Conservation (phyloP, 2,797 vertebrate species). For the Brotula barbata region DNA sequence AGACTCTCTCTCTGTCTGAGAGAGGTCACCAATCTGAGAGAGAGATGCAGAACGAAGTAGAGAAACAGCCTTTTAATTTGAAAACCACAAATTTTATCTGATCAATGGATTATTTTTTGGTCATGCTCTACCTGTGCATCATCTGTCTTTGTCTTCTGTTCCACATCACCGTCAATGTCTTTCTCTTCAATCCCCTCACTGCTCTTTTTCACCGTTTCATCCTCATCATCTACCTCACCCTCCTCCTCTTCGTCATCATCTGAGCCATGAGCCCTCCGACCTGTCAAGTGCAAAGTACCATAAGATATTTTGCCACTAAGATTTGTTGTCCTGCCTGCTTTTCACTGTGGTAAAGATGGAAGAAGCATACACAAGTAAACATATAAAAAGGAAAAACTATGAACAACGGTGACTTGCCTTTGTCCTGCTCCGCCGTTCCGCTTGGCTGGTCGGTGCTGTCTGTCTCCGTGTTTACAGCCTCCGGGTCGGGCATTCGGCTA, state of each 20-base stretch:
- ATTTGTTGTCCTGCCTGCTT: too few relatives aligned
- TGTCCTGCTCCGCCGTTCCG: constrained; percentile 54
- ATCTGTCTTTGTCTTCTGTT: constrained; percentile 48
- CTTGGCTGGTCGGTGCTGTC: constrained; percentile 63
- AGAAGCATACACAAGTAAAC: too few relatives aligned
- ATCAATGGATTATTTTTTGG: too few relatives aligned
- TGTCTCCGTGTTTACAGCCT: constrained; percentile 75
- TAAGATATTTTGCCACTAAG: too few relatives aligned
- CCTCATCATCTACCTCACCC: constrained; percentile 84
- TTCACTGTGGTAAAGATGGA: too few relatives aligned
- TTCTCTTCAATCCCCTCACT: constrained; percentile 75
- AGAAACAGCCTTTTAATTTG: too few relatives aligned
- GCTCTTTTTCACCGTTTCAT: constrained; percentile 79
- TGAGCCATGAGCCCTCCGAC: constrained; percentile 44
- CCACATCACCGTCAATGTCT: constrained; percentile 74
- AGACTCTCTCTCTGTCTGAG: constrained; percentile 87
- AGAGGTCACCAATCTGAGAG: constrained; percentile 84
- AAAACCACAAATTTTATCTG: too few relatives aligned
- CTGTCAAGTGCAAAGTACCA: constrained; percentile 45
- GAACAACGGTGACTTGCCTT: constrained; percentile 70
- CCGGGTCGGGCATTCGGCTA: constrained; percentile 85
- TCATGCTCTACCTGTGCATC: constrained; percentile 54
- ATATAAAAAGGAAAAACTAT: too few relatives aligned
- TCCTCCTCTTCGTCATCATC: constrained; percentile 84
- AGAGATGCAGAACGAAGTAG: constrained; percentile 3